Conservation (phyloP, 2,797 vertebrate genomes). For the Erpetoichthys calabaricus region DNA sequence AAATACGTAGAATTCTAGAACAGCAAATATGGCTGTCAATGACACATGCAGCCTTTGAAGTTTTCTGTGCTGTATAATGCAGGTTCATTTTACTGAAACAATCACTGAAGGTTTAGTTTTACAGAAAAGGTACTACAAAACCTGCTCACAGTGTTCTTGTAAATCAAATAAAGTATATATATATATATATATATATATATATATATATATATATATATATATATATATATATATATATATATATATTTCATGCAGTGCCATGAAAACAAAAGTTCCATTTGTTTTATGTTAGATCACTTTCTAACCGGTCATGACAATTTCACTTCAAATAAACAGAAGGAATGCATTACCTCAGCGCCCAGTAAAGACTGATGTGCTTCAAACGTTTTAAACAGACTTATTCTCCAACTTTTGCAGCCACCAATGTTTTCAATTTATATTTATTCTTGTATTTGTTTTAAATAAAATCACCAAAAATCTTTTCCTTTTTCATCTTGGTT, state of each 20-base stretch:
- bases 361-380: constrained; percentile 61
- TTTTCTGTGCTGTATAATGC: no score
- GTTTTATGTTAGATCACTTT: constrained; percentile 70
- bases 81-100: no score
- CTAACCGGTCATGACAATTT: constrained; percentile 60
- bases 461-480: constrained; percentile 20
- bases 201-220: no score
- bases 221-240: constrained; percentile 28
- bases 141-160: no score
- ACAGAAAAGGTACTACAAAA: no score
- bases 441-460: constrained; percentile 41
- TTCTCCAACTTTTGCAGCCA: constrained; percentile 45
- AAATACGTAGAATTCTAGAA: no score
- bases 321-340: constrained; percentile 66
- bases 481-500: not conserved
- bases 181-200: no score
- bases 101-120: no score
- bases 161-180: no score
- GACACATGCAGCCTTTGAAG: no score
- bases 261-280: constrained; percentile 41
- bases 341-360: constrained; percentile 60
- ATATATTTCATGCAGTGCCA: constrained; percentile 38
- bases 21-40: no score
- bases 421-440: constrained; percentile 60
- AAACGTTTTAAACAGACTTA: constrained; percentile 54